These are phyloP conservation scores for Chauna torquata DNA, from an alignment of 2,113 vertebrate genomes.

Conservation along the genomic window DNA sequence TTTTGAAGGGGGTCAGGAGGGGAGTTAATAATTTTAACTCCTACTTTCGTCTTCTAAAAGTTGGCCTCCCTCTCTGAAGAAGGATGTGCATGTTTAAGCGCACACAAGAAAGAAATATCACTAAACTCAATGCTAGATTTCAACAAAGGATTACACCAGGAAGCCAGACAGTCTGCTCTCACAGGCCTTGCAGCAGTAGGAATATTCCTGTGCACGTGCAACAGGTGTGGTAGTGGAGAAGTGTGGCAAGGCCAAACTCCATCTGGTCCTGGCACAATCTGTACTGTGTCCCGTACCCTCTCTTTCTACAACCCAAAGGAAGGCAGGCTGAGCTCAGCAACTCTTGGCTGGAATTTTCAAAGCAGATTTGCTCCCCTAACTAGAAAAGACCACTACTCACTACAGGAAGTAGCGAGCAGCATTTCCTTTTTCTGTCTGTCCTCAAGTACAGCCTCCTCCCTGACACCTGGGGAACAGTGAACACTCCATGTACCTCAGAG, in stretches of 20 bases:
- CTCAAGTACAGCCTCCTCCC: background rate
- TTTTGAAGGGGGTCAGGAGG: background rate
- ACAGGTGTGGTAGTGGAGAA: background rate
- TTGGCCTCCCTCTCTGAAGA: background rate
- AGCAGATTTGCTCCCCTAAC: background rate
- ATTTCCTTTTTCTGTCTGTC: background rate
- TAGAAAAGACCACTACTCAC: background rate
- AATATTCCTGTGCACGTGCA: background rate
- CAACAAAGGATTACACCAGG: background rate
- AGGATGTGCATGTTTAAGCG: rapidly evolving
- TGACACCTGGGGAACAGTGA: background rate
- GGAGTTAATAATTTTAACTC: background rate
- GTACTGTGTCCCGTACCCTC: rapidly evolving
- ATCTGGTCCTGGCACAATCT: background rate
- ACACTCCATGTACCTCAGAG: background rate
- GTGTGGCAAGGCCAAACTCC: background rate
- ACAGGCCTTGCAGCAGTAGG: background rate
- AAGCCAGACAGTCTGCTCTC: background rate
- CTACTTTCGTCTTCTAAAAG: background rate
- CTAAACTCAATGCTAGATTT: background rate
- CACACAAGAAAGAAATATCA: background rate
- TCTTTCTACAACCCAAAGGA: background rate
- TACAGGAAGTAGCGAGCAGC: background rate
- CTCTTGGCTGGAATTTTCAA: background rate
- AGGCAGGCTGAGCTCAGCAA: background rate